A percentile compares a stretch with the other conserved stretches of the same genome.
Evolutionary conservation across 2,888 invertebrate species (phyloP).

Genomic region (Anthophora plumipes): DNA sequence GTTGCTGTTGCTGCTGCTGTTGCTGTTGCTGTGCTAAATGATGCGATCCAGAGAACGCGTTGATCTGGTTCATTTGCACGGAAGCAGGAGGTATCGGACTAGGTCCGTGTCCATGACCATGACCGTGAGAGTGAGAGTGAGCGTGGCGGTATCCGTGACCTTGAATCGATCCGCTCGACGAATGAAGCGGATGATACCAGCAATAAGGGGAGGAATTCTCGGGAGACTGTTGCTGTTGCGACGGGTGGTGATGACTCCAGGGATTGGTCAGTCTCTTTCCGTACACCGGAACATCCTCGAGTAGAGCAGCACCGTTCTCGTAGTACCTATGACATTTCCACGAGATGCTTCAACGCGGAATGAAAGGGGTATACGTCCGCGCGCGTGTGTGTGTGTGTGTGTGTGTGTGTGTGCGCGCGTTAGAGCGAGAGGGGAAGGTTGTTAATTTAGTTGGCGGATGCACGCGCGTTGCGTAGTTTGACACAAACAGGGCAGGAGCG

Average conservation of each 20-base stretch:
- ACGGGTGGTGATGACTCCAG: conserved; percentile 75
- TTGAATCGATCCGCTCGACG: conserved; percentile 78
- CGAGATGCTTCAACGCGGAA: not conserved
- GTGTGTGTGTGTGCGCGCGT: no score
- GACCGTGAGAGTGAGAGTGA: conserved; percentile 11
- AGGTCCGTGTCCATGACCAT: conserved; percentile 71
- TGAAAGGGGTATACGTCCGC: not conserved
- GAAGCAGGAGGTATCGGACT: conserved; percentile 78
- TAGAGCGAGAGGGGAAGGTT: no score
- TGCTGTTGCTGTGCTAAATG: conserved; percentile 79
- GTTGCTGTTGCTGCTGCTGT: conserved; percentile 36
- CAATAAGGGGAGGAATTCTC: conserved; percentile 75
- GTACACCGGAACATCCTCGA: conserved; percentile 79
- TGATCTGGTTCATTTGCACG: conserved; percentile 80
- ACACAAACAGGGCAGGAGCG: conserved; percentile 32
- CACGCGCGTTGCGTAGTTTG: conserved; percentile 5
- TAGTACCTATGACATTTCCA: conserved; percentile 76
- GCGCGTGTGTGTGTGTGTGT: no score
- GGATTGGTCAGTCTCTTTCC: conserved; percentile 77
- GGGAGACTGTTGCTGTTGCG: conserved; percentile 66
- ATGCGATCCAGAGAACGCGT: conserved; percentile 77
- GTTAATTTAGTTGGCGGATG: not conserved
- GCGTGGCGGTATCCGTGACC: conserved; percentile 72
- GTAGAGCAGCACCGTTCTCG: conserved; percentile 77
- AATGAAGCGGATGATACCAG: conserved; percentile 81